Percentiles rank a stretch among this genome's conserved stretches.
Conservation (phyloP, 2,113 vertebrate species). For the Python bivittatus region DNA sequence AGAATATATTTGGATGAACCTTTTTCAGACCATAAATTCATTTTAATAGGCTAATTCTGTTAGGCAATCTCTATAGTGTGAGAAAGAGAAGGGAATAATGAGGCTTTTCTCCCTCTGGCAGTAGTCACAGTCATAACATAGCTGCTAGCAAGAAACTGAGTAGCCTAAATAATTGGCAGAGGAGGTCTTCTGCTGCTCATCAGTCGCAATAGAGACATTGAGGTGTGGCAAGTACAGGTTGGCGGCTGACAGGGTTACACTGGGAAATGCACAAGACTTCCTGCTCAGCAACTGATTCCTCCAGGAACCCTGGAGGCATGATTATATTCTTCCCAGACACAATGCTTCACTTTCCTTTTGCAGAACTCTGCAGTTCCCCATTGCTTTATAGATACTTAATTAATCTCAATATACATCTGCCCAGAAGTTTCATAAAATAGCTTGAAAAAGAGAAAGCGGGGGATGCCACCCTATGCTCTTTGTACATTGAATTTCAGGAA, state of each 20-base stretch:
- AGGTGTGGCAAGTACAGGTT: slow-evolving; percentile 18
- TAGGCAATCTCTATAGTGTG: slow-evolving; percentile 1
- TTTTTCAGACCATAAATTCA: slow-evolving; percentile 17
- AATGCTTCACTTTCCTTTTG: not conserved
- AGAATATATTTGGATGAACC: not conserved
- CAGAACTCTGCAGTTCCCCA: not conserved
- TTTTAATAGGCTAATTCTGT: slow-evolving; percentile 32
- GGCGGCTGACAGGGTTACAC: not conserved
- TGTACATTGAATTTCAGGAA: slow-evolving; percentile 3
- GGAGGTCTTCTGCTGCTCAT: slow-evolving; percentile 23
- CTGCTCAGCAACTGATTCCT: not conserved
- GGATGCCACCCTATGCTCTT: not conserved
- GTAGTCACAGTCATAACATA: slow-evolving; percentile 32
- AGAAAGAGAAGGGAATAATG: slow-evolving; percentile 17
- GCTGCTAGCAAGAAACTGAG: slow-evolving; percentile 29
- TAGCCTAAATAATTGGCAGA: slow-evolving; percentile 7
- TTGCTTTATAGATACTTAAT: not conserved
- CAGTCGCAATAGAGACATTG: not conserved
- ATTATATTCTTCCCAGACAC: not conserved
- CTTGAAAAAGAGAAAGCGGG: not conserved
- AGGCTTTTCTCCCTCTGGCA: slow-evolving; percentile 29
- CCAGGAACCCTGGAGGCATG: not conserved
- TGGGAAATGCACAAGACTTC: not conserved
- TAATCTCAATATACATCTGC: fast-evolving
- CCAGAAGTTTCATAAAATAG: not conserved